Conservation (phyloP, 1,140 invertebrate species). For the Onthophagus taurus region DNA sequence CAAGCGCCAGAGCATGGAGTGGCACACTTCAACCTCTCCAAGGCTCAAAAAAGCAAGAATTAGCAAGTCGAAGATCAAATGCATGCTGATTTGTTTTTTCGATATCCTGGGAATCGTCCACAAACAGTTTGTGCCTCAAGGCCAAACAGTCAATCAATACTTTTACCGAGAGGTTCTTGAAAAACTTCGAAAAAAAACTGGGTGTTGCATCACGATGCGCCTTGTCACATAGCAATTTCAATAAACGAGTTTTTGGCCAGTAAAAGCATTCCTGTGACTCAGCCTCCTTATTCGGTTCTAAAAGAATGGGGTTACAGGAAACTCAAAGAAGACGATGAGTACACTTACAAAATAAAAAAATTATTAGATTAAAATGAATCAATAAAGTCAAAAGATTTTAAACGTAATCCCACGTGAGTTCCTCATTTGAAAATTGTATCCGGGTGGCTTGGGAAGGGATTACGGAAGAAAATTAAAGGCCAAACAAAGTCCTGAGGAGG, state of each 20-base stretch:
- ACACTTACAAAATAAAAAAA: too few relatives aligned
- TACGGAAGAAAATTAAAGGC: too few relatives aligned
- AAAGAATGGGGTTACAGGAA: too few relatives aligned
- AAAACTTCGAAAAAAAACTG: conserved; percentile 18
- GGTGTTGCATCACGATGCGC: too few relatives aligned
- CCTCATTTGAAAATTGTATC: too few relatives aligned
- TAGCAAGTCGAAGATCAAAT: conserved; percentile 18
- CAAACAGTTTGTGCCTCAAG: conserved; percentile 28
- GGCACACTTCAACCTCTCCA: conserved; percentile 19
- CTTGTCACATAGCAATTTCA: conserved; percentile 6
- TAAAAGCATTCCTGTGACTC: conserved; percentile 11
- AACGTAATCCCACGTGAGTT: too few relatives aligned
- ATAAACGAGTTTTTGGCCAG: conserved; percentile 10
- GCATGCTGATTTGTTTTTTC: conserved; percentile 17
- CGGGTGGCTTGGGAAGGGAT: too few relatives aligned
- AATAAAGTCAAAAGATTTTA: too few relatives aligned
- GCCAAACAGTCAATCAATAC: conserved; percentile 27
- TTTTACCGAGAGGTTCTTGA: conserved; percentile 27
- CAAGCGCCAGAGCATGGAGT: conserved; percentile 25
- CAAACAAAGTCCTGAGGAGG: too few relatives aligned
- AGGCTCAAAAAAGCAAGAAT: conserved; percentile 22
- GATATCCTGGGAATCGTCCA: conserved; percentile 21
- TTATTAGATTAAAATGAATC: too few relatives aligned
- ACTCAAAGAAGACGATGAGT: too few relatives aligned
- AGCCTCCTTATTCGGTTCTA: conserved; percentile 10